phyloP scores from a whole-genome alignment of 2,888 invertebrate species.

The Dicyrtoma fusca region DNA sequence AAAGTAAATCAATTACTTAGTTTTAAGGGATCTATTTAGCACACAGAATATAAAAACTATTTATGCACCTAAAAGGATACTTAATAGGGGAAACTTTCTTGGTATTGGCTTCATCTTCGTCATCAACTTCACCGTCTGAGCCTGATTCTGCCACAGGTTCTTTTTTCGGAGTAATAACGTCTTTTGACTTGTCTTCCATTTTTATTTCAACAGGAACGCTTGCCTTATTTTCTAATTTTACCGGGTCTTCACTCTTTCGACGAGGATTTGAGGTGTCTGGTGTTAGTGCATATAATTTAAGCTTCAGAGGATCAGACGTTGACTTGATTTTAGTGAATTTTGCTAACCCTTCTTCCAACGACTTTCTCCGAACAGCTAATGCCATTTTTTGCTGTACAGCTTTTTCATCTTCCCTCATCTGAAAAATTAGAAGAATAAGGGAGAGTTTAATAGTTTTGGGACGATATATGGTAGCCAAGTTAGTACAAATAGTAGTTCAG shows the following conservation, averaged over 20 bases:
- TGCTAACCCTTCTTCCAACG: conserved; percentile 46
- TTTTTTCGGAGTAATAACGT: conserved; percentile 21
- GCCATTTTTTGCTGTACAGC: conserved; percentile 52
- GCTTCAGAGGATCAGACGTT: conserved; percentile 7
- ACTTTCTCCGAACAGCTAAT: conserved; percentile 49
- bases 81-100: conserved; percentile 47
- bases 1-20: not conserved
- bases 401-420: conserved; percentile 50
- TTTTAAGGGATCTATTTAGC: not conserved
- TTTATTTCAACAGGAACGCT: conserved; percentile 9
- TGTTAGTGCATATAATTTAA: conserved; percentile 7
- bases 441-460: not conserved
- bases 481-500: too few relatives aligned
- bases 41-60: not conserved
- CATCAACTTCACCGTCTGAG: conserved; percentile 33
- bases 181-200: conserved; percentile 29
- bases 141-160: conserved; percentile 26
- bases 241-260: not conserved
- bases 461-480: not conserved
- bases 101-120: conserved; percentile 18
- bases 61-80: conserved; percentile 52
- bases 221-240: not conserved
- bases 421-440: conserved; percentile 7
- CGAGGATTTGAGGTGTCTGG: not conserved
- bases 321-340: conserved; percentile 16